Conservation (phyloP, 92 coral and sea anemone genomes). For the Phymanthus crucifer region DNA sequence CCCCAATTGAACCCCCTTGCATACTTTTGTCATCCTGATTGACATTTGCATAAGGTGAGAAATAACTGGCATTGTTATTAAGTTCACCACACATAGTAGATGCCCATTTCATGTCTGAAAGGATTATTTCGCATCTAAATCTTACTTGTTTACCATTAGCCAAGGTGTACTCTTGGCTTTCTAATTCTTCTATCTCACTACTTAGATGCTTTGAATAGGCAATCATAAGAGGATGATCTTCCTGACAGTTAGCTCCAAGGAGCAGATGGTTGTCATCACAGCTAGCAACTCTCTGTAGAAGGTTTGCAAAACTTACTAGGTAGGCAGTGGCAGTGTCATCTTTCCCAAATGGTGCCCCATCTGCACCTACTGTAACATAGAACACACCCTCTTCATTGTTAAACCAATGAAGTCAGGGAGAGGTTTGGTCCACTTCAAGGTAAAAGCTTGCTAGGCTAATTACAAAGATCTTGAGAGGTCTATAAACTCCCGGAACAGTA, state of each 20-base stretch:
- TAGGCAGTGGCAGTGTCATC: constrained; percentile 39
- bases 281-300: constrained; percentile 44
- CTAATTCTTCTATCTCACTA: neutral
- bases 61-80: constrained; percentile 29
- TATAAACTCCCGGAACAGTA: neutral
- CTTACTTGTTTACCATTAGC: constrained; percentile 19
- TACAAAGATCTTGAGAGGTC: neutral
- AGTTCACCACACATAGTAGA: constrained; percentile 30
- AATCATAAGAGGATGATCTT: constrained; percentile 18
- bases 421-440: neutral
- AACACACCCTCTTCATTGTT: neutral
- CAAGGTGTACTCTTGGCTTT: neutral
- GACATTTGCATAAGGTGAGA: constrained; percentile 38
- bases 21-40: constrained; percentile 9
- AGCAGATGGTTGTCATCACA: constrained; percentile 49
- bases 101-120: constrained; percentile 35
- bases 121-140: constrained; percentile 24
- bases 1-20: constrained; percentile 6
- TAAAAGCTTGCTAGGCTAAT: neutral
- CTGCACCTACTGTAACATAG: constrained; percentile 16
- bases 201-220: neutral
- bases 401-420: neutral
- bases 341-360: constrained; percentile 32
- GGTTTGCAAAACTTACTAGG: constrained; percentile 49
- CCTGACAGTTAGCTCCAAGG: constrained; percentile 52